Evolutionary conservation across 2,113 vertebrate genomes (phyloP), one percentile per base, ranked within the genome.

Genomic region (Psittacara wagleri): DNA sequence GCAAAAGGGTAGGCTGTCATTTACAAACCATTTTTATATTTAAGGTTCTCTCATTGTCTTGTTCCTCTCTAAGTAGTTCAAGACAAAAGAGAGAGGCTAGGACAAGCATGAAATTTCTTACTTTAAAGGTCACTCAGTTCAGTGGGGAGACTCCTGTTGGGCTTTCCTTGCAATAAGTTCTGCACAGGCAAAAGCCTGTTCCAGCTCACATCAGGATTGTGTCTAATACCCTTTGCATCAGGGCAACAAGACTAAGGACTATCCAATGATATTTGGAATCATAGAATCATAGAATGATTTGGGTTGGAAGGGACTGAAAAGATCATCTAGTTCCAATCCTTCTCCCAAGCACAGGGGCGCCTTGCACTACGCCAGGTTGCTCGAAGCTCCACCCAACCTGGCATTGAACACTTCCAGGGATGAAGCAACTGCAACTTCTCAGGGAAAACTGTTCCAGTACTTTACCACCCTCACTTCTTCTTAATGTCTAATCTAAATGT

Each of bases 1-100:
- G 78, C 43, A 91, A 95, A 87, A 87, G 66, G 59, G 83, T 84
- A 67, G 78, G 39, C 57, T 96, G 90, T 88, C 75, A 88, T 85
- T 94, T 93, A 69, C 41, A 86, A 86, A 77, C 37, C n/a, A 37
- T 57, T 94, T 95, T 93, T 77, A 41, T 85, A 52, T 66, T 90
- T 87, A 63, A 86, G 29, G 35, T 61, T 84, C 25, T 94, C 33
- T 85, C 20, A 41, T 70, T 74, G 41, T 64, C 74, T 37, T 39
- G 20, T 64, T 96, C 37, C 16, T 69, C 49, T 75, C 31, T 28
- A 73, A 74, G 59, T 48, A 88, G 69, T 59, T 87, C 80, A 59
- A 85, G 22, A 37, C 10, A 83, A 76, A 89, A 92, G 44, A 27
- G 51, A 82, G 46, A 57, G 55, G 67, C 54, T 57, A 37, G 17